These are phyloP conservation scores for Synergus umbraculus DNA, from an alignment of 2,888 invertebrate genomes.

Conservation along the genomic window DNA sequence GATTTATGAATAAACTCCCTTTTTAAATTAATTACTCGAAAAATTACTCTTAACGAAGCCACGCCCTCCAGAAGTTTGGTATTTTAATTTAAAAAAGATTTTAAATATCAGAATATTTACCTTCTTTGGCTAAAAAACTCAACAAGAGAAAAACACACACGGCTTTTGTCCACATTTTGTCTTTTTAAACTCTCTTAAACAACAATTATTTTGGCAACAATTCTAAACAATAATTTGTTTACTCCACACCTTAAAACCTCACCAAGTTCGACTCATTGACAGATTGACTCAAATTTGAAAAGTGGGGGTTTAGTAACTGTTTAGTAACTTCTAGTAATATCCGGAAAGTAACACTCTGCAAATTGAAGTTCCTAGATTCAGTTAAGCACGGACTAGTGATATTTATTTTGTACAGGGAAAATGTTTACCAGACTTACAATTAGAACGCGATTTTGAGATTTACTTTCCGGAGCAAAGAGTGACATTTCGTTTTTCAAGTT, in stretches of 20 bases:
- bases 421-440: neutral
- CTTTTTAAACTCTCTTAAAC: neutral
- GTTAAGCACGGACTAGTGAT: neutral
- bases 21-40: neutral
- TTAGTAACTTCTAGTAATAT: neutral
- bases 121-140: constrained; percentile 50
- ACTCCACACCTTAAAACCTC: neutral
- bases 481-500: constrained; percentile 30
- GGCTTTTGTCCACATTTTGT: constrained; percentile 42
- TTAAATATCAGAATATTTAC: constrained; percentile 48
- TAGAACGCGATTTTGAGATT: constrained; percentile 9
- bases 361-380: neutral
- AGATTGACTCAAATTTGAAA: neutral
- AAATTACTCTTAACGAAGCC: constrained; percentile 41
- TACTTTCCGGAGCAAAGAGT: neutral
- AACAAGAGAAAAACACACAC: constrained; percentile 45
- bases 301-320: neutral
- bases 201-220: neutral
- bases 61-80: constrained; percentile 46
- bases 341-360: too few species aligned
- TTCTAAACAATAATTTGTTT: constrained; percentile 7
- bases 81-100: neutral
- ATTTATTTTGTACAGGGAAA: neutral
- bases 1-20: neutral
- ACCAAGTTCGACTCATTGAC: neutral